Evolutionary conservation across 2,113 vertebrate genomes (phyloP), one percentile per base, ranked within the genome.

Genomic region (Lathamus discolor): DNA sequence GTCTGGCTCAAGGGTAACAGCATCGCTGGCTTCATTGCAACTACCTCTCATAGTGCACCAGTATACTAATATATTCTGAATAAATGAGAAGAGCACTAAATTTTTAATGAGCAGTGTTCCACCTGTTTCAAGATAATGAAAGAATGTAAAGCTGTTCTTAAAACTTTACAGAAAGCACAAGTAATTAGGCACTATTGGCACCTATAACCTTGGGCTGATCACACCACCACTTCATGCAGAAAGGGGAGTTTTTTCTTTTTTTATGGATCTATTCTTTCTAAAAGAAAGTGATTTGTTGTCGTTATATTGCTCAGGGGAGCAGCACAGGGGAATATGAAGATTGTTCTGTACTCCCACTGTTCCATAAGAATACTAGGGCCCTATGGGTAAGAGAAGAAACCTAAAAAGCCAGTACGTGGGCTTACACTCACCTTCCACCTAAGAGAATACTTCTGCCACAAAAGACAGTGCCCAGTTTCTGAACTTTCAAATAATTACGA

Each of bases 81-180:
- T 88, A 93, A 97, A 94, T 76, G 61, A 95, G 93, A 94, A 81
- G 48, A 81, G 10, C 51, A 44, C 41, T 96, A 93, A 84, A 96
- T 94, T 90, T 95, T 88, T 93, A 81, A 97, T 88, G 73, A 95
- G 88, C 28, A 66, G 35, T 86, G 87, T 72, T 94, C 77, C 41
- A 94, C 93, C 69, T 94, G 62, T 90, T 77, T 93, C 77, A 94
- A 88, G 86, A 90, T 93, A 95, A 92, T 89, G 90, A 93, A 88
- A 96, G 76, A 94, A 86, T 69, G 49, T 81, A 86, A 97, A 95
- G 62, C 68, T 93, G 24, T 81, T 88, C 92, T 95, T 78, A 93
- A 83, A 88, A 91, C 70, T 94, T 92, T 76, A 84, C 11, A 94
- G 92, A 95, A 82, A 83, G 44, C 69, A 82, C 55, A 66, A 86